These are phyloP conservation scores for Emys orbicularis DNA, from an alignment of 2,797 vertebrate genomes.

Conservation along the genomic window DNA sequence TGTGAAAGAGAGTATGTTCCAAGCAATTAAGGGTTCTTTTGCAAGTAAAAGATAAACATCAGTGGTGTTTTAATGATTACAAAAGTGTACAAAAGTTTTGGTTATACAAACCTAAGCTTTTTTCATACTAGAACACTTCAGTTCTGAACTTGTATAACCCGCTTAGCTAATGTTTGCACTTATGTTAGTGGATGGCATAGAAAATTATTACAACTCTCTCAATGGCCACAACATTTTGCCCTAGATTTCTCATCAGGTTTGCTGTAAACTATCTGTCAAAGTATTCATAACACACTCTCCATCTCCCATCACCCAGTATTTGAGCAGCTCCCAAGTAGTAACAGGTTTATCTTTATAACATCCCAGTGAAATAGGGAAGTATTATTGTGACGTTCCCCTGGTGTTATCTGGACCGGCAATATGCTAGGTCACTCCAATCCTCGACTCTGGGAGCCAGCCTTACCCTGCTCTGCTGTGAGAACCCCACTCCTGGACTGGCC, in stretches of 20 bases:
- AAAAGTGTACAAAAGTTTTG: background rate
- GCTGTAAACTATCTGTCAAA: background rate
- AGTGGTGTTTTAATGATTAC: background rate
- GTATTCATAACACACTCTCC: fast-evolving
- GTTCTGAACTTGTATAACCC: background rate
- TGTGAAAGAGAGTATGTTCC: slow-evolving; percentile 20
- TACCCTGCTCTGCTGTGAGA: too few relatives aligned
- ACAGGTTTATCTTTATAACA: background rate
- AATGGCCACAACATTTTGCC: background rate
- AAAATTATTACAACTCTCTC: background rate
- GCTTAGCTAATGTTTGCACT: background rate
- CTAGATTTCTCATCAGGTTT: background rate
- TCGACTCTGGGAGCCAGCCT: too few relatives aligned
- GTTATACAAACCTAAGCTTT: background rate
- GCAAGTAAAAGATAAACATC: background rate
- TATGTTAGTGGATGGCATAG: background rate
- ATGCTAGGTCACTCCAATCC: too few relatives aligned
- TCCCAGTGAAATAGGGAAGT: background rate
- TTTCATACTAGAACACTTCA: background rate
- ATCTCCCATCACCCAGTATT: background rate
- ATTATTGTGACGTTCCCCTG: fast-evolving
- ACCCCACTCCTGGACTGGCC: too few relatives aligned
- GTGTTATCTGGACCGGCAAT: too few relatives aligned
- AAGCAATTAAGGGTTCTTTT: background rate
- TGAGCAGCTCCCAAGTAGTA: background rate